Evolutionary conservation across 2,888 invertebrate genomes (phyloP), one percentile per base, ranked within the genome.

Genomic region (Dryocosmus kuriphilus): DNA sequence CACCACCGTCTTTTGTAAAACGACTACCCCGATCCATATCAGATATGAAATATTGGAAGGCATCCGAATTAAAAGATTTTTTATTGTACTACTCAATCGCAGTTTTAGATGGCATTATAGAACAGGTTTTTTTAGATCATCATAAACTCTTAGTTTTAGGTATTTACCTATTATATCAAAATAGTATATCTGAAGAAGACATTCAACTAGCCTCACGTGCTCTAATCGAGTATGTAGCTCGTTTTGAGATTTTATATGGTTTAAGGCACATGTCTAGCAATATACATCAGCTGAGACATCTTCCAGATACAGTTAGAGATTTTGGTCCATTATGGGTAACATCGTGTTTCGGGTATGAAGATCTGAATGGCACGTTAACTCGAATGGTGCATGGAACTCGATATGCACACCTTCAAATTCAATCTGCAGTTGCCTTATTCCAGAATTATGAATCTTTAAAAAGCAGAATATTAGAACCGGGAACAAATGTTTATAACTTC

Each of bases 261-360:
- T 22, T 78, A 22, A 60, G 77, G 4, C 63, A 85, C 57, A 83
- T 85, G 83, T 79, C 81, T 0, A 75, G 67, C 19, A 86, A 85
- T 77, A 16, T 85, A 4, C 85, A 86, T 76, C 32, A 78, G 4
- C 19, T 87, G 14, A 74, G 82, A 9, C 86, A 87, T 79, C 79
- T 86, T 35, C 27, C 80, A n/a, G 57, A 80, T 9, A 77, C 63
- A 27, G 85, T 86, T 1, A n/a, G 27, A 38, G 46, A 79, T 62
- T 79, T 84, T 38, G 85, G 85, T 8, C 84, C 83, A 7, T 46
- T 83, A 1, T 83, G 77, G 75, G 77, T 77, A 35, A 81, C 79
- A 4, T 79, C 79, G 1, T 86, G 82, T 71, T 84, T 81, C 71
- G 71, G 81, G 2, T 85, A 78, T 67, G 85, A 85, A 71, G 76